Percentiles rank a stretch among this genome's conserved stretches.
Evolutionary conservation across 2,113 vertebrate species (phyloP).

Genomic region (Muntiacus muntjak): DNA sequence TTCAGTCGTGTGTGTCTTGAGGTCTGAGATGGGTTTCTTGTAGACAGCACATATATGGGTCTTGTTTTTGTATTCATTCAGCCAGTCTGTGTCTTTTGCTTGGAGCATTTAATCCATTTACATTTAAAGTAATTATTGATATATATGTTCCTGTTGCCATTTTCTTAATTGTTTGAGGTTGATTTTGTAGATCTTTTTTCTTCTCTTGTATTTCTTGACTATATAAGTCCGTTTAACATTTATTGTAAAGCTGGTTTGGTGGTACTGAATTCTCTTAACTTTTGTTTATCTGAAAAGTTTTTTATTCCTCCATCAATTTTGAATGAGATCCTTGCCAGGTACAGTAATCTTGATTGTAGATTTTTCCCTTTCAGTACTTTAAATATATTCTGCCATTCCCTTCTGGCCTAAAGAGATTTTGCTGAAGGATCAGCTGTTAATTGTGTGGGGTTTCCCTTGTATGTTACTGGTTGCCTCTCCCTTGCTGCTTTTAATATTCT

Average conservation of each 20-base stretch:
- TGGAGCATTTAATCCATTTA: neutral
- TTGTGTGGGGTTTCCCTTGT: neutral
- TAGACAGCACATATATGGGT: neutral
- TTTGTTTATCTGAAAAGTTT: neutral
- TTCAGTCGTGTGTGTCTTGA: neutral
- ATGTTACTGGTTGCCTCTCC: neutral
- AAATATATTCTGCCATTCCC: neutral
- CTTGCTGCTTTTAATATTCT: neutral
- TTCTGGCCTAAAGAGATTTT: neutral
- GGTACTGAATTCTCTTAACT: neutral
- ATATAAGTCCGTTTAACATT: neutral
- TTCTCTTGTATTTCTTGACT: neutral
- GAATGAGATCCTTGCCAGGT: neutral
- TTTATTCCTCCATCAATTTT: neutral
- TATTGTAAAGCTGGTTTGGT: neutral
- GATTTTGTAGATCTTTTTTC: neutral
- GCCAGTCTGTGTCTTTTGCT: neutral
- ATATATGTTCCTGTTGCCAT: neutral
- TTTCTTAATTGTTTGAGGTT: neutral
- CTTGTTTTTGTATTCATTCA: neutral
- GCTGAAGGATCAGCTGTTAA: neutral
- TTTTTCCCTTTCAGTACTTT: neutral
- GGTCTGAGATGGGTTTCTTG: neutral
- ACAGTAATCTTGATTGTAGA: neutral
- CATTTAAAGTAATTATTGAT: neutral